Base-by-base conservation (phyloP, 2,888 invertebrate genomes). In the Agrenia bidenticulata region DNA sequence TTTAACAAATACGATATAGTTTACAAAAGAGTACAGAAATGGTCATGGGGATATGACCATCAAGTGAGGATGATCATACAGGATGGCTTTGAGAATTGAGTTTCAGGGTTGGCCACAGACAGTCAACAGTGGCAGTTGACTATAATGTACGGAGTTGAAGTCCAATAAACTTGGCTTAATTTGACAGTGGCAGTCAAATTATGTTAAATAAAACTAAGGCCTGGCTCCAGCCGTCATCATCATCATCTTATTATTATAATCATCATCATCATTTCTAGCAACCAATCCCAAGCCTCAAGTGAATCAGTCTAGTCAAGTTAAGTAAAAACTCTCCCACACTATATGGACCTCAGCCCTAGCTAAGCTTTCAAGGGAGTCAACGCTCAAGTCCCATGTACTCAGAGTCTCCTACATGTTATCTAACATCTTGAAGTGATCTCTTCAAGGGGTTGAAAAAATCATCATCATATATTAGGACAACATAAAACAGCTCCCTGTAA, bases 141-240 rank as follows among this genome's bases (percentile, higher is more conserved):
- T 21, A 51, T 45, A 45, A 45, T 45, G 45, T 15, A 45, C 45
- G 5, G 45, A 45, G 9, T 45, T 45, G 45, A 27, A 45, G 60
- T 51, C 60, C 51, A 60, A 60, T 60, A 64, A 60, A 64, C 54
- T 58, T 60, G 59, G 49, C 49, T 64, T 64, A 64, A 64, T 64
- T 64, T 64, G 64, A 64, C 64, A 64, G 60, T 60, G 60, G 45
- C 60, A 64, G 64, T 64, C 60, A 58, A 45, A 64, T 64, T 64
- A 64, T 64, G 55, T 60, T 64, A 55, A 60, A 50, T 64, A 60
- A 59, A 60, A 59, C 60, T 59, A 37, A 64, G 56, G 58, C 60
- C 45, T 55, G 64, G 64, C 64, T 64, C 64, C 64, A 64, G 60
- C 55, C 60, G 51, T 64, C 64, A 54, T 64, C 63, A 63, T 64